phyloP scores from a whole-genome alignment of 2,888 invertebrate species.

The Lasioglossum villosulum region DNA sequence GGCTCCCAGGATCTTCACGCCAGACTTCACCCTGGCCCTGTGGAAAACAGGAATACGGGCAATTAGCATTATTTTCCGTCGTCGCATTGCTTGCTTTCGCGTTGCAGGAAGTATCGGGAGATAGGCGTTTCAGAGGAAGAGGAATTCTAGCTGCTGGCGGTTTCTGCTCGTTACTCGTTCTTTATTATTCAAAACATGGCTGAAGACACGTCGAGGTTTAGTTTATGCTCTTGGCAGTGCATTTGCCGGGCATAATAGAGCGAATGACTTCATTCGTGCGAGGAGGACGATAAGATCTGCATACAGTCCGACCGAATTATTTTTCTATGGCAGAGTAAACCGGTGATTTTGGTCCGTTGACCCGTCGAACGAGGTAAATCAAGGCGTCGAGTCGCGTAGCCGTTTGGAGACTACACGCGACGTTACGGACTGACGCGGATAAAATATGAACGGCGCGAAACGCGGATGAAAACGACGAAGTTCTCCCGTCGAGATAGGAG shows the following conservation, averaged over 20 bases:
- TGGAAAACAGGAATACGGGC: slow-evolving; percentile 32
- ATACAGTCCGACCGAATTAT: not conserved
- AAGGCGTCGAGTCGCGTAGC: slow-evolving; percentile 16
- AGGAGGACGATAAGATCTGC: not conserved
- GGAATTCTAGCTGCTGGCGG: not conserved
- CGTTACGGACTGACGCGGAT: not conserved
- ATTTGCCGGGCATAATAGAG: not conserved
- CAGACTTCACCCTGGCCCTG: slow-evolving; percentile 96
- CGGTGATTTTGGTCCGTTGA: not conserved
- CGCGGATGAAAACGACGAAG: not conserved
- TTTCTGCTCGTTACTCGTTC: not conserved
- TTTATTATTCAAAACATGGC: not conserved
- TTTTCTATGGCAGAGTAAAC: not conserved
- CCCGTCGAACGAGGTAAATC: slow-evolving; percentile 6
- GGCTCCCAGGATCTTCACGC: slow-evolving; percentile 93
- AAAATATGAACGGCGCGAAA: slow-evolving; percentile 14
- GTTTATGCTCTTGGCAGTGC: not conserved
- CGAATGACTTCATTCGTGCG: not conserved
- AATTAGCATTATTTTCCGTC: slow-evolving; percentile 19
- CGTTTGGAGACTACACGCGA: not conserved
- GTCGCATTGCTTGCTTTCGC: not conserved
- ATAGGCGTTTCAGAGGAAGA: not conserved
- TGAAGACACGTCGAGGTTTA: not conserved
- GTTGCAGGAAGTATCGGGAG: not conserved
- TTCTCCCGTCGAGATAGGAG: not conserved